Percentiles rank a stretch among this genome's conserved stretches.
Evolutionary conservation across 2,797 vertebrate species (phyloP).

Genomic region (Phyllotis vaccarum): DNA sequence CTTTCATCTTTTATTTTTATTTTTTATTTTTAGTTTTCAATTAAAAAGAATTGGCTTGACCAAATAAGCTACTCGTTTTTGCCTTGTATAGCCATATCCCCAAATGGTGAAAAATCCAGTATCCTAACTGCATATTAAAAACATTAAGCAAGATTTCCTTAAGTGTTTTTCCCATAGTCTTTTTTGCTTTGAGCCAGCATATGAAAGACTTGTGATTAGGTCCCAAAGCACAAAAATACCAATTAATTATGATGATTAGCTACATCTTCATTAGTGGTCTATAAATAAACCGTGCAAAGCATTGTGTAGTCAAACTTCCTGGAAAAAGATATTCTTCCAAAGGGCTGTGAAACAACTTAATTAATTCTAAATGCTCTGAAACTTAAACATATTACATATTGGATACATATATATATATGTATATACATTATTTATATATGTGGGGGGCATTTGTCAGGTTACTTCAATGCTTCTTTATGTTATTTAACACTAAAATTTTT

Average conservation of each 20-base stretch:
- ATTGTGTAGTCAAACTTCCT: slow-evolving; percentile 75
- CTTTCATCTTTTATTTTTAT: not conserved
- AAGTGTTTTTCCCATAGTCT: slow-evolving; percentile 81
- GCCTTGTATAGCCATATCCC: not conserved
- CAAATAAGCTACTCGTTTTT: not conserved
- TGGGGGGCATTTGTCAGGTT: slow-evolving; percentile 43
- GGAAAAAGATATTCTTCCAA: slow-evolving; percentile 80
- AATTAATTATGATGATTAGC: slow-evolving; percentile 90
- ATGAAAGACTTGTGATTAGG: slow-evolving; percentile 87
- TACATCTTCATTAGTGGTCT: slow-evolving; percentile 89
- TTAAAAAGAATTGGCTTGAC: not conserved
- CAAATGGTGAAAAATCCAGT: slow-evolving; percentile 49
- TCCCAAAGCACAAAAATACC: slow-evolving; percentile 87
- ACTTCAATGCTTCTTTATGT: slow-evolving; percentile 56
- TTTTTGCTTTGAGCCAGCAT: slow-evolving; percentile 79
- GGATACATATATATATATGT: slow-evolving; percentile 74
- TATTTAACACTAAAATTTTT: slow-evolving; percentile 59
- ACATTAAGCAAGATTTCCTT: slow-evolving; percentile 72
- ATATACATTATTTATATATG: slow-evolving; percentile 32
- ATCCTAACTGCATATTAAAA: slow-evolving; percentile 64
- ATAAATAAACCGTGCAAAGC: slow-evolving; percentile 89
- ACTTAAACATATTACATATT: slow-evolving; percentile 74
- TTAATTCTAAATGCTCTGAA: slow-evolving; percentile 85
- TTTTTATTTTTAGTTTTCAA: not conserved
- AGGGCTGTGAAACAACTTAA: slow-evolving; percentile 82